Percentiles rank a stretch among this genome's conserved stretches.
These are phyloP conservation scores for Dynastes grantii DNA, from an alignment of 2,888 invertebrate genomes.

Conservation along the genomic window DNA sequence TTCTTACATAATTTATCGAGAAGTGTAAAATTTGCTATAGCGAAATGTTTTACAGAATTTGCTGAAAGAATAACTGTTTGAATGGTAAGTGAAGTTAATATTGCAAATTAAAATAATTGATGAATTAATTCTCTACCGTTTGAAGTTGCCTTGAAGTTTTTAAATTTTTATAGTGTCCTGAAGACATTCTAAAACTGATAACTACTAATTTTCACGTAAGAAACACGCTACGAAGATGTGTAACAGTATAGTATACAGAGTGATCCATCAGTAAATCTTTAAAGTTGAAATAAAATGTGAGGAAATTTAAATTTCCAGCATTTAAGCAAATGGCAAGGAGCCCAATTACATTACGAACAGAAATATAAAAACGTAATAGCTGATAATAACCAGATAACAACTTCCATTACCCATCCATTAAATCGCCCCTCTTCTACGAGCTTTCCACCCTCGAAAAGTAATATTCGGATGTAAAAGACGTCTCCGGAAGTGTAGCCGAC, in stretches of 20 bases:
- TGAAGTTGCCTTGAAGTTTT: too few relatives aligned
- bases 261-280: too few relatives aligned
- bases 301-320: background rate
- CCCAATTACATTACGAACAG: background rate
- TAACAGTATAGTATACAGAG: too few relatives aligned
- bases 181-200: too few relatives aligned
- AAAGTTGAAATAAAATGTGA: background rate
- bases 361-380: conserved; percentile 9
- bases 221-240: too few relatives aligned
- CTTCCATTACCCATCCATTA: conserved; percentile 4
- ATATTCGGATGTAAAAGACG: background rate
- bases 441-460: background rate
- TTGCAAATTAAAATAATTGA: too few relatives aligned
- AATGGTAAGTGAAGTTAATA: too few relatives aligned
- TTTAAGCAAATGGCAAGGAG: background rate
- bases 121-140: too few relatives aligned
- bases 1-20: too few relatives aligned
- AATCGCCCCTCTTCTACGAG: background rate
- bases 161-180: too few relatives aligned
- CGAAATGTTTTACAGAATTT: background rate
- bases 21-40: background rate
- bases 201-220: too few relatives aligned
- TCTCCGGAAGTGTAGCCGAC: conserved; percentile 7
- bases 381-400: conserved; percentile 9
- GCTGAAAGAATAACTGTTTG: too few relatives aligned